Base-by-base conservation (phyloP, 1,140 invertebrate species). In the Sipha flava region DNA sequence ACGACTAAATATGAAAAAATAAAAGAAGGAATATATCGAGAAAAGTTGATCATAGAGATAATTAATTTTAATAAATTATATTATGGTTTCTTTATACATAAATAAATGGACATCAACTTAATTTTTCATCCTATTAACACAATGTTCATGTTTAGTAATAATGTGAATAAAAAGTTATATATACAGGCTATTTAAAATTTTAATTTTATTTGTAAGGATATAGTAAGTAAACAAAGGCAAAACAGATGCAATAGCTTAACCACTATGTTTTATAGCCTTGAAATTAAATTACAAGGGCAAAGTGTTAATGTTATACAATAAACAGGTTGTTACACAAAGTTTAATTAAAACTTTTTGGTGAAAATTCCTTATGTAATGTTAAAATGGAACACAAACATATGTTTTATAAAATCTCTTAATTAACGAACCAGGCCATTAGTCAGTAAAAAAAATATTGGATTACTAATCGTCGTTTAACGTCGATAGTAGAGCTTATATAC, bases 261-360 rank as follows among this genome's bases (percentile, higher is more conserved):
- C 21, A 37, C 62, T 21, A 23, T 37, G 34, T 66, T 66, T 66
- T 66, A 66, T 66, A 66, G 34, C 40, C n/a, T 40, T 23, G n/a
- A 40, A 66, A 66, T 66, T 66, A 66, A 66, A 66, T 66, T 66
- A 40, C 14, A 66, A 66, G 12, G 26, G 34, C 34, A 66, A 66
- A 66, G 62, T 66, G 62, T 66, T 66, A 40, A 66, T 66, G 34
- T 23, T 37, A 66, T 23, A 66, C 62, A 40, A 66, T 66, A 66
- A 40, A 40, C 62, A 66, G 62, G 62, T 66, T 66, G n/a, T 66
- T 66, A 66, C 34, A 14, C 34, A 66, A 66, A 66, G 62, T 66
- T 66, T 66, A 66, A 66, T 66, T 66, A 66, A 66, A 66, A 66
- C 62, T 66, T 66, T n/a, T 66, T 14, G 34, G 62, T 14, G 62